Evolutionary conservation across 2,113 vertebrate species (phyloP).

Genomic region (Heptranchias perlo): DNA sequence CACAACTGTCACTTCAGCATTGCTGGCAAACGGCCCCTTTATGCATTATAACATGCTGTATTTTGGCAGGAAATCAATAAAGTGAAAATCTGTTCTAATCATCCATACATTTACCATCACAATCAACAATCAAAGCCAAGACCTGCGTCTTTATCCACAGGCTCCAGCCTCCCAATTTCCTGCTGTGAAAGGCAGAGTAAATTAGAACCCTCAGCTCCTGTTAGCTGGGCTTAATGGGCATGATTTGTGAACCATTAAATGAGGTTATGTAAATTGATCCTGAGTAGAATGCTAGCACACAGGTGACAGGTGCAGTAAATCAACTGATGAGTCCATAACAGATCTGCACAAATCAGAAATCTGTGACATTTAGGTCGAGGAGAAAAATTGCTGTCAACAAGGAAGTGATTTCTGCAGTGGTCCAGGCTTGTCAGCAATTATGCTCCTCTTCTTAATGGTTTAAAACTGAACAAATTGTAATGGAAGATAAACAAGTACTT

Average conservation of each 20-base stretch:
- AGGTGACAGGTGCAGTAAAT: conserved; percentile 99
- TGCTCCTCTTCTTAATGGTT: conserved; percentile 74
- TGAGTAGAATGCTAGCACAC: conserved; percentile 95
- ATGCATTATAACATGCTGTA: conserved; percentile 92
- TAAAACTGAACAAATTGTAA: conserved; percentile 77
- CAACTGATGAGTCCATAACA: conserved; percentile 74
- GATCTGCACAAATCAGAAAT: conserved; percentile 77
- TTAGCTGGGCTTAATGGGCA: conserved; percentile 99
- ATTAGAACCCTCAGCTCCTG: conserved; percentile 99
- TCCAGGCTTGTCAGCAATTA: conserved; percentile 77
- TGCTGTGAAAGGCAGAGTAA: conserved; percentile 99
- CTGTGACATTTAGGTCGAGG: conserved; percentile 79
- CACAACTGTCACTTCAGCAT: conserved; percentile 72
- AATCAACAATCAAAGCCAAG: conserved; percentile 99
- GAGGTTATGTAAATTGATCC: conserved; percentile 99
- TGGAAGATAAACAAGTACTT: conserved; percentile 78
- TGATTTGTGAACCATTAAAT: conserved; percentile 99
- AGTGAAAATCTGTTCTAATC: conserved; percentile 99
- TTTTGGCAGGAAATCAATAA: conserved; percentile 99
- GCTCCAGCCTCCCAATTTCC: conserved; percentile 99
- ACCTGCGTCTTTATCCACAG: conserved; percentile 99
- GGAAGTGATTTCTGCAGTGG: conserved; percentile 80
- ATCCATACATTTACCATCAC: conserved; percentile 99
- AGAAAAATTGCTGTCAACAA: conserved; percentile 77
- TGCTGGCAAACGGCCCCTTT: conserved; percentile 72